A percentile compares a stretch with the other conserved stretches of the same genome.
Evolutionary conservation across 2,797 vertebrate genomes (phyloP).

Genomic region (Cryptoblepharus egeriae): DNA sequence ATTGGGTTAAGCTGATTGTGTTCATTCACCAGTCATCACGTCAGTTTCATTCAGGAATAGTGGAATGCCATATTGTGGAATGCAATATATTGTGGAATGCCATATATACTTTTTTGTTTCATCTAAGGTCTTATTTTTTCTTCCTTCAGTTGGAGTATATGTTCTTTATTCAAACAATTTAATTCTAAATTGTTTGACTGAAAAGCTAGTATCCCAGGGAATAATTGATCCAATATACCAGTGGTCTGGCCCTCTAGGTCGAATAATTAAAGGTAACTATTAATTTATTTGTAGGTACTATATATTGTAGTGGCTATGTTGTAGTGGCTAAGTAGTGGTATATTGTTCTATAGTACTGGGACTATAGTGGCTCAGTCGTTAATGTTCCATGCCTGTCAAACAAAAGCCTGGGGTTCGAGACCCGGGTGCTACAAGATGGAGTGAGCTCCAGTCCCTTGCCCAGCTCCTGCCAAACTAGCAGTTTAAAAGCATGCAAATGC

Average conservation of each 20-base stretch:
- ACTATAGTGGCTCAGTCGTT: too few relatives aligned
- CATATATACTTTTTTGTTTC: background rate
- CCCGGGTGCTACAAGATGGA: too few relatives aligned
- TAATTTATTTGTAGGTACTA: background rate
- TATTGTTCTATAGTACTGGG: too few relatives aligned
- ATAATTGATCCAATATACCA: constrained; percentile 38
- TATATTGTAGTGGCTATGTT: too few relatives aligned
- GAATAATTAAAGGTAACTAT: constrained; percentile 38
- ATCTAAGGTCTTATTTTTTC: background rate
- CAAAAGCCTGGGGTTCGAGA: too few relatives aligned
- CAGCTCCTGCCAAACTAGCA: too few relatives aligned
- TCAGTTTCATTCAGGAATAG: background rate
- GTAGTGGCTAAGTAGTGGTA: too few relatives aligned
- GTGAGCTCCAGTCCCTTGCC: too few relatives aligned
- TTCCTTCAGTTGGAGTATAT: constrained; percentile 36
- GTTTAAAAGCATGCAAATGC: too few relatives aligned
- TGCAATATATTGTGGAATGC: background rate
- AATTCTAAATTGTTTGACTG: constrained; percentile 44
- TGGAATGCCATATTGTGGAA: background rate
- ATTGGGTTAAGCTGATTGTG: background rate
- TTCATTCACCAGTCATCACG: background rate
- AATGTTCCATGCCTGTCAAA: too few relatives aligned
- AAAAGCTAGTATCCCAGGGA: constrained; percentile 32
- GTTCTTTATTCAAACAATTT: constrained; percentile 28
- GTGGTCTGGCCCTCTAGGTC: constrained; percentile 31